A percentile compares a stretch with the other conserved stretches of the same genome.
phyloP scores from a whole-genome alignment of 2,113 vertebrate species.

The Prunella fulvescens region DNA sequence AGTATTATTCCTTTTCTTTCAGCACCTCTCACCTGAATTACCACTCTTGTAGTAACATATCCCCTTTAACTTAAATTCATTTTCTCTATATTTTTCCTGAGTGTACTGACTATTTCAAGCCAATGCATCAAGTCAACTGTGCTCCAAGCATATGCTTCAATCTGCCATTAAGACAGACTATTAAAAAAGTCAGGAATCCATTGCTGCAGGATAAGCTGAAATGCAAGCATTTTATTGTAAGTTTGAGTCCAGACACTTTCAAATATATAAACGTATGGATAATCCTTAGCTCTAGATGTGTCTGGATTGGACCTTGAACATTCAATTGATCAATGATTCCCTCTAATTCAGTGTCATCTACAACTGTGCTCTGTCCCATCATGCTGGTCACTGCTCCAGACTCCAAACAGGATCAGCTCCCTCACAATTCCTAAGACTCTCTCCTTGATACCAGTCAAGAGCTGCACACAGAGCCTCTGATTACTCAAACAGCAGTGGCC shows the following conservation, averaged over 20 bases:
- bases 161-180: neutral
- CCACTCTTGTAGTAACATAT: neutral
- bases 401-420: neutral
- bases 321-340: neutral
- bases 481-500: neutral
- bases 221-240: neutral
- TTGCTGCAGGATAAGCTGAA: neutral
- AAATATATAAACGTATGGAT: neutral
- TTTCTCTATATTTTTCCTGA: neutral
- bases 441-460: neutral
- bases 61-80: neutral
- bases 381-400: neutral
- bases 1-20: neutral
- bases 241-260: neutral
- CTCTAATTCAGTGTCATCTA: neutral
- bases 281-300: neutral
- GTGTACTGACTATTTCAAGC: neutral
- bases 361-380: neutral
- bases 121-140: neutral
- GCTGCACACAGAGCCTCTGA: neutral
- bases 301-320: neutral
- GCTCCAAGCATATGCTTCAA: neutral
- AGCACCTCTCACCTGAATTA: neutral
- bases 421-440: neutral
- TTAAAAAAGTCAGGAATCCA: neutral